Evolutionary conservation across 2,113 vertebrate species (phyloP), one percentile per base, ranked within the genome.

Genomic region (Petroica traversi): DNA sequence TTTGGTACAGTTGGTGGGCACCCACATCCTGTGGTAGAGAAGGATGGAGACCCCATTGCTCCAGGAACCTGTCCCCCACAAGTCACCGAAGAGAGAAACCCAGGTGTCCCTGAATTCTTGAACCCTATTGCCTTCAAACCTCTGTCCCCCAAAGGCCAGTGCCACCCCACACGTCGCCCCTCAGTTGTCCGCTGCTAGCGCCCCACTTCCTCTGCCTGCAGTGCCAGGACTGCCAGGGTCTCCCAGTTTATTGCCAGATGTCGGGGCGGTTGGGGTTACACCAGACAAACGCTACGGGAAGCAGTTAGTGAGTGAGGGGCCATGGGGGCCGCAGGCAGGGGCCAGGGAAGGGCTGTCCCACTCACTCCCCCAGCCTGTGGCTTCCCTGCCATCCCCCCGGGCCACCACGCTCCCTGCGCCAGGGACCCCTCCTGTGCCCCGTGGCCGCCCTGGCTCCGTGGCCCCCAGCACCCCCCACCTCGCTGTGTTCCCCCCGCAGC

Each of bases 171-270:
- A 43, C 22, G 49, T 77, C 2, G 0, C 4, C 67, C 55, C 59
- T 51, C 63, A n/a, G 15, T 14, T 29, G 28, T 24, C 62, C 5
- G 1, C 38, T 28, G 6, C 43, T 16, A 0, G 25, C 14, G 34
- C 36, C 69, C 54, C 58, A 2, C 17, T n/a, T 67, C 58, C 81
- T 48, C n/a, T 45, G 31, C 57, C 51, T 40, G 33, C 43, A 12
- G 81, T 80, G 63, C 81, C 29, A 25, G 76, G 68, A 75, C 67
- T 96, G 96, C 96, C 96, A 88, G 80, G 92, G 94, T 96, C 91
- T 93, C 89, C 95, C 89, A 95, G 82, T 95, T 96, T 91, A 96
- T 96, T 95, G 96, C 96, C 93, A 96, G 96, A 96, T 96, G 96
- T 96, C 10, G 33, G 93, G 90, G 93, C 91, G 38, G 92, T 94